phyloP scores from a whole-genome alignment of 2,113 vertebrate species.

The Xenopus laevis region DNA sequence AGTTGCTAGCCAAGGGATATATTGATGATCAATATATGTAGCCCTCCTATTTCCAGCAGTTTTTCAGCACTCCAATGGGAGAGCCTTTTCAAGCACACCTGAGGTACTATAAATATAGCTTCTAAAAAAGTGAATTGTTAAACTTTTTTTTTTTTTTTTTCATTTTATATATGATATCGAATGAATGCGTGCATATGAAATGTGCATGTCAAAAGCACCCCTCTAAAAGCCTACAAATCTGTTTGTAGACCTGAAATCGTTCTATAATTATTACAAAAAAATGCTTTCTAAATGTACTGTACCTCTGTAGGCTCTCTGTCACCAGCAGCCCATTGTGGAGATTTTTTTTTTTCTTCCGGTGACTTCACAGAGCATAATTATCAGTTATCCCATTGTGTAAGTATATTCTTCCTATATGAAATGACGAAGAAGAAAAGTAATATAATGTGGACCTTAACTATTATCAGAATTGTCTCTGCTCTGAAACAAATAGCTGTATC shows the following conservation, averaged over 20 bases:
- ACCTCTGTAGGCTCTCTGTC: constrained; percentile 30
- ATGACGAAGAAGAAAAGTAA: background rate
- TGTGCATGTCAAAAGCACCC: too few relatives aligned
- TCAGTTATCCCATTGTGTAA: background rate
- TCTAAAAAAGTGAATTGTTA: background rate
- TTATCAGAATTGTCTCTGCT: background rate
- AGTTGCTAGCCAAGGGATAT: background rate
- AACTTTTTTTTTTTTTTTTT: too few relatives aligned
- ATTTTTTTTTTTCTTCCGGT: background rate
- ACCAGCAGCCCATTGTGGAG: constrained; percentile 34
- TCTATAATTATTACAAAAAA: too few relatives aligned
- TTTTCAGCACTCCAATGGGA: background rate
- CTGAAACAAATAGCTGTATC: background rate
- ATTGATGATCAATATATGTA: background rate
- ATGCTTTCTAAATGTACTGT: constrained; percentile 7
- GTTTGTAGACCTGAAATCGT: too few relatives aligned
- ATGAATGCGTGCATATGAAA: too few relatives aligned
- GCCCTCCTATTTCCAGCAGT: background rate
- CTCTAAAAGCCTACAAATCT: too few relatives aligned
- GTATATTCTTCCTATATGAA: too few relatives aligned
- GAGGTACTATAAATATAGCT: constrained; percentile 18
- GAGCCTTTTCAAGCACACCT: constrained; percentile 30
- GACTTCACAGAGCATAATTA: constrained; percentile 12
- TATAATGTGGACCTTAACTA: background rate
- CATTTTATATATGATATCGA: too few relatives aligned